These are phyloP conservation scores for Oryctolagus cuniculus DNA, from an alignment of 2,113 vertebrate species.

Conservation along the genomic window DNA sequence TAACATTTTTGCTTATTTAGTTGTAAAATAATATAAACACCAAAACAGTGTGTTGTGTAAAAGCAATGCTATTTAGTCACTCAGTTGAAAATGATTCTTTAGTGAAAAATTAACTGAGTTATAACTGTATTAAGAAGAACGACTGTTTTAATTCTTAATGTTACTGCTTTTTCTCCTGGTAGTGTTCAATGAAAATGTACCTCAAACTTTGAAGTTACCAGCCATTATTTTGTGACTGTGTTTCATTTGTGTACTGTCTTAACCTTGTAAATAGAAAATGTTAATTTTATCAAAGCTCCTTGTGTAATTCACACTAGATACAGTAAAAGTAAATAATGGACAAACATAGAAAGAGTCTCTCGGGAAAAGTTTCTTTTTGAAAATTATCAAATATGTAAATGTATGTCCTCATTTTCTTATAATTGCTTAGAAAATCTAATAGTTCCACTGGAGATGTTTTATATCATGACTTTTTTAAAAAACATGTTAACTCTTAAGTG, in stretches of 20 bases:
- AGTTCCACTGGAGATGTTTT: conserved; percentile 39
- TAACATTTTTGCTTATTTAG: conserved; percentile 60
- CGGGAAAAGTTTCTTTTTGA: not conserved
- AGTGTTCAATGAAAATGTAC: conserved; percentile 68
- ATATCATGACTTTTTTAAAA: conserved; percentile 58
- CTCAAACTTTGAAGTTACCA: conserved; percentile 61
- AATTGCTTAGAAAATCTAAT: conserved; percentile 68
- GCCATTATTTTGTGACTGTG: conserved; percentile 38
- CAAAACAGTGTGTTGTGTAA: conserved; percentile 46
- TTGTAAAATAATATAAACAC: conserved; percentile 39
- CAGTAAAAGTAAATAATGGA: not conserved
- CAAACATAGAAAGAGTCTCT: conserved; percentile 52
- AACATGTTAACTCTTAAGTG: conserved; percentile 82
- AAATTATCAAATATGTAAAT: conserved; percentile 31
- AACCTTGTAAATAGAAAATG: conserved; percentile 31
- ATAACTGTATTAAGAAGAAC: conserved; percentile 64
- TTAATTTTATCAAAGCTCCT: conserved; percentile 67
- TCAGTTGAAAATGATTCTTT: conserved; percentile 68
- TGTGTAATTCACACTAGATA: conserved; percentile 44
- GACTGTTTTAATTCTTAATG: conserved; percentile 62
- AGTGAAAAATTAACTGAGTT: conserved; percentile 63
- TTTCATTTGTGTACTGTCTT: conserved; percentile 52
- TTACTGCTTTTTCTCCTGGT: conserved; percentile 70
- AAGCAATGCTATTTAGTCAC: conserved; percentile 57
- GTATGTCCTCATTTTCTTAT: conserved; percentile 49